Evolutionary conservation across 2,113 vertebrate species (phyloP).

Genomic region (Perccottus glenii): DNA sequence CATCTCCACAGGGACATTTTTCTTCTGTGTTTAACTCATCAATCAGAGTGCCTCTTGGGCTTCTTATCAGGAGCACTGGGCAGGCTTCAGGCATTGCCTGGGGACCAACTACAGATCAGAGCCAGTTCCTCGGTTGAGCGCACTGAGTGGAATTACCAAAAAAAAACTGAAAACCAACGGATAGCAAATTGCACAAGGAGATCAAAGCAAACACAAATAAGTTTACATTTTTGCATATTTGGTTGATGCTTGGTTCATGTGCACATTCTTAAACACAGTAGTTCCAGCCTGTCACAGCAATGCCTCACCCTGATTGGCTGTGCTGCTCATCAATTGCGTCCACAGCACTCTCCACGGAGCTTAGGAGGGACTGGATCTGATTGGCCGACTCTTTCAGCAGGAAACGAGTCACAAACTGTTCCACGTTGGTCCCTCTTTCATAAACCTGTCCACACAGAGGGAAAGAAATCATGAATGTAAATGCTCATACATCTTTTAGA

Average conservation of each 20-base stretch:
- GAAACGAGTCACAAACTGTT: constrained; percentile 97
- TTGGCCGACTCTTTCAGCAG: constrained; percentile 95
- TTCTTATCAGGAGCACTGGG: not conserved
- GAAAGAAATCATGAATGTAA: not conserved
- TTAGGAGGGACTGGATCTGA: constrained; percentile 96
- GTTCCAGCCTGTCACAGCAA: constrained; percentile 6
- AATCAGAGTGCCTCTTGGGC: not conserved
- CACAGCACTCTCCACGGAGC: constrained; percentile 94
- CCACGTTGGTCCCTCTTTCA: constrained; percentile 90
- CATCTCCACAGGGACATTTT: not conserved
- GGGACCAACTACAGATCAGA: constrained; percentile 1
- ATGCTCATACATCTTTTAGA: not conserved
- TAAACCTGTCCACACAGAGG: constrained; percentile 83
- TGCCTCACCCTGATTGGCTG: constrained; percentile 85
- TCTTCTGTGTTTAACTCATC: not conserved
- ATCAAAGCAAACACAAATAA: too few relatives aligned
- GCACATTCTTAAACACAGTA: not conserved
- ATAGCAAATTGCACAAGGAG: not conserved
- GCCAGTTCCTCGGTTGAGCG: not conserved
- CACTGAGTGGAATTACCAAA: not conserved
- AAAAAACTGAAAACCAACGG: not conserved
- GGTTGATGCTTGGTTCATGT: too few relatives aligned
- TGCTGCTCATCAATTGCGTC: constrained; percentile 96
- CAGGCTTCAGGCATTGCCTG: constrained; percentile 7
- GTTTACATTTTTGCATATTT: too few relatives aligned